Evolutionary conservation across 2,797 vertebrate species (phyloP).

Genomic region (Parauchenoglanis ngamensis): DNA sequence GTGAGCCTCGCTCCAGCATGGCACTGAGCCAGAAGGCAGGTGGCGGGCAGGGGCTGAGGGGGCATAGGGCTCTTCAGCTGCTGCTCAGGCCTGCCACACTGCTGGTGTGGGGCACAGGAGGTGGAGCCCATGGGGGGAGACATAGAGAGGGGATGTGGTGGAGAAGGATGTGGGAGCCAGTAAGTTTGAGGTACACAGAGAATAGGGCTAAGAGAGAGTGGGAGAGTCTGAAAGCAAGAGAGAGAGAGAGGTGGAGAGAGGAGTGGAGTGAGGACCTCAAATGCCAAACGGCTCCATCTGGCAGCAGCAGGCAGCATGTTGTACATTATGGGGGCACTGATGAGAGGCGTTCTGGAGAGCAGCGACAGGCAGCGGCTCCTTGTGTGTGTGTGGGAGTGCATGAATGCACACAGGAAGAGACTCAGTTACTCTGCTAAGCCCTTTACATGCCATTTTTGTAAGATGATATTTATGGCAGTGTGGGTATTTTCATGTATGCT

Average conservation of each 20-base stretch:
- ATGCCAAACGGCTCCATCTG: constrained; percentile 58
- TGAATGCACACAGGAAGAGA: constrained; percentile 44
- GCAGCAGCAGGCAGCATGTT: constrained; percentile 59
- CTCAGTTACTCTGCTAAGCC: constrained; percentile 45
- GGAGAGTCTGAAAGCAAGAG: not conserved
- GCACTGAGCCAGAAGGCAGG: constrained; percentile 53
- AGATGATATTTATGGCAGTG: constrained; percentile 51
- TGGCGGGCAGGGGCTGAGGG: constrained; percentile 44
- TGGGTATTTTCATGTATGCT: constrained; percentile 45
- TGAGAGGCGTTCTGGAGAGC: constrained; percentile 55
- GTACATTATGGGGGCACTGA: constrained; percentile 56
- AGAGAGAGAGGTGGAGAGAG: constrained; percentile 33
- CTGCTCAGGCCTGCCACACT: constrained; percentile 48
- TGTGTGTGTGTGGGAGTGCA: constrained; percentile 38
- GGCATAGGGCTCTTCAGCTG: constrained; percentile 50
- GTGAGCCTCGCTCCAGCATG: constrained; percentile 44
- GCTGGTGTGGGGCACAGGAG: constrained; percentile 49
- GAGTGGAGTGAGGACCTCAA: constrained; percentile 49
- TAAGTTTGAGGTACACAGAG: not conserved
- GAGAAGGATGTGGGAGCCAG: not conserved
- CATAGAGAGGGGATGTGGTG: not conserved
- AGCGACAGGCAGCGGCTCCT: constrained; percentile 34
- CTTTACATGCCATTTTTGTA: constrained; percentile 42
- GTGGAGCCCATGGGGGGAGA: constrained; percentile 17
- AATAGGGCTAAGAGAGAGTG: not conserved